Evolutionary conservation across 2,888 invertebrate species (phyloP).

Genomic region (Mechanitis mazaeus): DNA sequence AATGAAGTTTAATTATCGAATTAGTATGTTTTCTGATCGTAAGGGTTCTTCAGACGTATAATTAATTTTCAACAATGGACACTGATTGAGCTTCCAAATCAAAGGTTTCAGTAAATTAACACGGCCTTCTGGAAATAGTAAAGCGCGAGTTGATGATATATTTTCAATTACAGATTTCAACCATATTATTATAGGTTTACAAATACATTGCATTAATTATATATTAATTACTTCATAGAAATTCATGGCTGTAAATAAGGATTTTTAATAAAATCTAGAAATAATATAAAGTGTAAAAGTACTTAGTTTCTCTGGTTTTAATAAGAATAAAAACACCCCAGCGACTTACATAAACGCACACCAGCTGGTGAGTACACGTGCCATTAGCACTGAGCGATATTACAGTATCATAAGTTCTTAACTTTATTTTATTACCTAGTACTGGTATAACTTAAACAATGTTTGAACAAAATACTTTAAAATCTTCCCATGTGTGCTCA

Average conservation of each 20-base stretch:
- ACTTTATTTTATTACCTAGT: slow-evolving; percentile 2
- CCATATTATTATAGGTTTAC: too few species aligned
- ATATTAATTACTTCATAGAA: too few species aligned
- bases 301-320: neutral
- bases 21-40: neutral
- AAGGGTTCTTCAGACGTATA: neutral
- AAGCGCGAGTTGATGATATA: too few species aligned
- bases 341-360: slow-evolving; percentile 5
- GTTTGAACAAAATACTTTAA: too few species aligned
- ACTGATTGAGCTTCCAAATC: slow-evolving; percentile 1
- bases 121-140: neutral
- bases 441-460: neutral
- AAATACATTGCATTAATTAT: too few species aligned
- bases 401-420: slow-evolving; percentile 1
- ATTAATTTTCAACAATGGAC: neutral
- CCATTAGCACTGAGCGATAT: slow-evolving; percentile 2
- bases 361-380: neutral
- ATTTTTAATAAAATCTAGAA: too few species aligned
- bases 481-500: too few species aligned
- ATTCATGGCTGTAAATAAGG: too few species aligned
- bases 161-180: too few species aligned
- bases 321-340: slow-evolving; percentile 3
- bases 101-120: neutral
- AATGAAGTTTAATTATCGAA: neutral
- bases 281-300: neutral